Evolutionary conservation across 2,888 invertebrate species (phyloP).

Genomic region (Endotricha flammealis): DNA sequence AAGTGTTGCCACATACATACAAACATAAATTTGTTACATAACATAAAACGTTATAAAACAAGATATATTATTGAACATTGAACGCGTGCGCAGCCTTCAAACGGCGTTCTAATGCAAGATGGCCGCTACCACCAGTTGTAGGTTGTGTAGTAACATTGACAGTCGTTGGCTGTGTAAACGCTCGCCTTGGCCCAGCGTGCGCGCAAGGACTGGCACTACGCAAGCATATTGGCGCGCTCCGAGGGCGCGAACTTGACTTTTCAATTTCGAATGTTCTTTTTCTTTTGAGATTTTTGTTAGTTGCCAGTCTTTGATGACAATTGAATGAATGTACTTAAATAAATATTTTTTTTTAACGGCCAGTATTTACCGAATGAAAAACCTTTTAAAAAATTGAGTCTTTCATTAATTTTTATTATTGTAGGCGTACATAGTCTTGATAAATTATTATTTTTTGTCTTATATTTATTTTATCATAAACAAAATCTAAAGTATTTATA

Average conservation of each 20-base stretch:
- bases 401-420: no score
- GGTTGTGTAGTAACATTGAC: conserved; percentile 50
- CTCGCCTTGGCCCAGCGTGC: conserved; percentile 42
- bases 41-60: background rate
- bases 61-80: conserved; percentile 8
- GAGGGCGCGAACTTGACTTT: conserved; percentile 49
- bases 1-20: no score
- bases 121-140: conserved; percentile 29
- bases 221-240: conserved; percentile 30
- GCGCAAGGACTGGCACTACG: conserved; percentile 45
- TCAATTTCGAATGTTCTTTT: conserved; percentile 11
- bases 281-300: no score
- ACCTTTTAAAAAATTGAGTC: no score
- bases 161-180: conserved; percentile 33
- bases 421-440: no score
- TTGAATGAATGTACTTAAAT: no score
- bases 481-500: no score
- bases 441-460: no score
- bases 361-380: no score
- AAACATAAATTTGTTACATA: background rate
- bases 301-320: no score
- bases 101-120: conserved; percentile 30
- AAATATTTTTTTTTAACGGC: no score
- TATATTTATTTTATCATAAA: no score
- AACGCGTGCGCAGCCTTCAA: conserved; percentile 18